Evolutionary conservation across 2,797 vertebrate genomes (phyloP).

Genomic region (Sebastes elongatus): DNA sequence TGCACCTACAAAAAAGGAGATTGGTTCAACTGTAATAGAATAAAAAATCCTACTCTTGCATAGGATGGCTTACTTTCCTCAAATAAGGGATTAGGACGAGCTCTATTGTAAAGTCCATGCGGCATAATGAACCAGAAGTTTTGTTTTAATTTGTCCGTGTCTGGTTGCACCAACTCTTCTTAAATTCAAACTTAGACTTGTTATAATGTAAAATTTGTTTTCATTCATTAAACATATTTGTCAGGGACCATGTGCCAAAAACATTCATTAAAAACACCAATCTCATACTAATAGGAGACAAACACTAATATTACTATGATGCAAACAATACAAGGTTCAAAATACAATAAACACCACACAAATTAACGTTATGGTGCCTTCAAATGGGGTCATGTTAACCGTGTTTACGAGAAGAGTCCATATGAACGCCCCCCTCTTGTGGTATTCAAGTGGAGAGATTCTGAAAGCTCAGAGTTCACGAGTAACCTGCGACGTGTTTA

Average conservation of each 20-base stretch:
- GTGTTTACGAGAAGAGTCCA: too few relatives aligned
- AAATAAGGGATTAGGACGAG: background rate
- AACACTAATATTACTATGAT: too few relatives aligned
- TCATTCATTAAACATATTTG: background rate
- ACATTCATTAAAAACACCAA: background rate
- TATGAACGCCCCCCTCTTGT: too few relatives aligned
- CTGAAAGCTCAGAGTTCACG: too few relatives aligned
- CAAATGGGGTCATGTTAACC: too few relatives aligned
- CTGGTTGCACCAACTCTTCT: background rate
- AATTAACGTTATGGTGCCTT: too few relatives aligned
- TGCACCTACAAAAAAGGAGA: conserved; percentile 85
- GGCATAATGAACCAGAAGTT: background rate
- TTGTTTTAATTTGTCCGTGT: background rate
- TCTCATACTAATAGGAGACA: background rate
- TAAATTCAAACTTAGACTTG: background rate
- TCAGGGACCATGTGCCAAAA: background rate
- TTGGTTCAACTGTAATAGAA: background rate
- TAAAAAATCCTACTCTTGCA: background rate
- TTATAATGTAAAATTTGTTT: background rate
- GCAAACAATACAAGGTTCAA: too few relatives aligned
- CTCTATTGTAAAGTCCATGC: background rate
- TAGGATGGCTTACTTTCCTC: background rate
- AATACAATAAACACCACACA: too few relatives aligned
- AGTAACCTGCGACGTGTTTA: too few relatives aligned
- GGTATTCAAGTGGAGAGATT: too few relatives aligned